phyloP scores from a whole-genome alignment of 2,797 vertebrate species.

The Lateolabrax maculatus region DNA sequence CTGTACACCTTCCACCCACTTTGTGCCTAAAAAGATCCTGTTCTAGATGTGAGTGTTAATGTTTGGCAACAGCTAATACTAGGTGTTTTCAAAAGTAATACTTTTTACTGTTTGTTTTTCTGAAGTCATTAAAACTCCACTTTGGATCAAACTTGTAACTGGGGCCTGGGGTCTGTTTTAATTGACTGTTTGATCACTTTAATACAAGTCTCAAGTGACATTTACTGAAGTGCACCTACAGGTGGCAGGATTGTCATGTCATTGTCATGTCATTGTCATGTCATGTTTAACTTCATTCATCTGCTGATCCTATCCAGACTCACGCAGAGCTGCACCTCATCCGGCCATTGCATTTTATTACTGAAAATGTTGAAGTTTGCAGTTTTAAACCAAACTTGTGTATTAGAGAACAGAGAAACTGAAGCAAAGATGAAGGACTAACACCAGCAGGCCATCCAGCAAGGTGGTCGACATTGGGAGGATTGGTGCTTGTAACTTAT shows the following conservation, averaged over 20 bases:
- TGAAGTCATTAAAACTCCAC: constrained; percentile 81
- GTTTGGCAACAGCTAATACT: constrained; percentile 62
- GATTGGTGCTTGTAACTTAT: too few relatives aligned
- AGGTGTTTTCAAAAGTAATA: constrained; percentile 66
- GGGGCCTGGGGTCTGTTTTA: constrained; percentile 31
- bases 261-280: too few relatives aligned
- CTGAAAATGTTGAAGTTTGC: not conserved
- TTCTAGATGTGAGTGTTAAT: constrained; percentile 66
- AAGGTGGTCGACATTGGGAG: not conserved
- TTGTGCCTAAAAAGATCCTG: constrained; percentile 82
- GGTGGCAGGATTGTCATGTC: constrained; percentile 54
- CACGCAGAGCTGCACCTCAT: not conserved
- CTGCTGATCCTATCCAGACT: not conserved
- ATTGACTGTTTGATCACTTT: not conserved
- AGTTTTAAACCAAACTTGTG: too few relatives aligned
- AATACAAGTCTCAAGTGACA: not conserved
- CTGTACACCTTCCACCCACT: constrained; percentile 76
- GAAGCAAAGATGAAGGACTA: too few relatives aligned
- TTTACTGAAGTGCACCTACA: constrained; percentile 31
- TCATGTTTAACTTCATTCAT: not conserved
- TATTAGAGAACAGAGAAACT: too few relatives aligned
- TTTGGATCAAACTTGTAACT: constrained; percentile 67
- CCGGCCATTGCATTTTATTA: accelerated
- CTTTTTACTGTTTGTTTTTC: constrained; percentile 81
- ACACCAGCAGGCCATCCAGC: not conserved